Evolutionary conservation across 2,888 invertebrate genomes (phyloP), one percentile per base, ranked within the genome.

Genomic region (Notodonta dromedarius): DNA sequence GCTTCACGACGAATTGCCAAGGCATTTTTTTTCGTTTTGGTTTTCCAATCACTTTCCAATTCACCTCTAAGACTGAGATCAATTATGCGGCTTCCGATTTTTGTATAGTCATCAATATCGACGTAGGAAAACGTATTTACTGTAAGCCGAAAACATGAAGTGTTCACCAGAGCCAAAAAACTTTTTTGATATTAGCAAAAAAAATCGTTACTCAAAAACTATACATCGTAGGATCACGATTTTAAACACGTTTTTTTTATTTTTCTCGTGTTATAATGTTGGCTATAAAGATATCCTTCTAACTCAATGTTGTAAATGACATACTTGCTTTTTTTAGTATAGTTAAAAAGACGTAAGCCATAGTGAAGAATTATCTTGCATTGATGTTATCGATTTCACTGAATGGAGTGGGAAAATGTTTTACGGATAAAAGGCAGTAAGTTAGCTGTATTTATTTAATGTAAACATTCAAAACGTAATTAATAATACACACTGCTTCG

Each of bases 391-490:
- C n/a, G n/a, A n/a, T n/a, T n/a, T n/a, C n/a, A n/a, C n/a, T n/a
- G n/a, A n/a, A 46, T 46, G 46, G 46, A 46, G 46, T 46, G 46
- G 46, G 46, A 46, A 46, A 46, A 46, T 46, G 46, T 46, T 46
- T 46, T 46, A 46, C 46, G 46, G 12, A 46, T 46, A 11, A 46
- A 46, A 46, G 46, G n/a, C 46, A 46, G 46, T 46, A 46, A 46
- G 46, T 46, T 46, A 13, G 46, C 12, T 46, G n/a, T 46, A 46
- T 46, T 46, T 46, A 46, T 46, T 46, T 46, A 46, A 46, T 46
- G 46, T 46, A 46, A 46, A 46, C 46, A 11, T 46, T 46, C 12
- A 46, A 46, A 46, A 46, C 46, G n/a, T 46, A 46, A 46, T 46
- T 46, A 46, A 46, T 12, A 46, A n/a, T 46, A 46, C 7, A 46